A percentile compares a stretch with the other conserved stretches of the same genome.
Conservation (phyloP, 1,140 invertebrate genomes). For the Drosophila athabasca region DNA sequence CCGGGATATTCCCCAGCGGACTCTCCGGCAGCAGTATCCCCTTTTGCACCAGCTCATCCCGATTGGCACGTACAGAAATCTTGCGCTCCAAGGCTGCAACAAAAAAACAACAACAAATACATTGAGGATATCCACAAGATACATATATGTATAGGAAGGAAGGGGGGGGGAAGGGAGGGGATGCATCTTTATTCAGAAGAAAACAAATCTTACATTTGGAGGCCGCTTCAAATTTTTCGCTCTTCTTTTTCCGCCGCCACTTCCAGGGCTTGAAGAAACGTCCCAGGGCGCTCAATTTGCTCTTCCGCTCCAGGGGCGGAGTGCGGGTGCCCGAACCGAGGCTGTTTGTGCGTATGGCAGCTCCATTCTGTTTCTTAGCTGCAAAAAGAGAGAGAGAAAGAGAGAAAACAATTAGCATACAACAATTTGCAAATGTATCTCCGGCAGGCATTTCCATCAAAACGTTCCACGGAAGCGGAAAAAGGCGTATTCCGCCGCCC, state of each 20-base stretch:
- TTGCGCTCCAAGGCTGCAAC: constrained; percentile 96
- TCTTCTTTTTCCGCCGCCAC: constrained; percentile 99
- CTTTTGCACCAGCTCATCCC: constrained; percentile 98
- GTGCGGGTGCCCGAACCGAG: constrained; percentile 91
- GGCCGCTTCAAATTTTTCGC: constrained; percentile 97
- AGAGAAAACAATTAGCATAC: constrained; percentile 39
- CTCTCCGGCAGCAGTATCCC: constrained; percentile 96
- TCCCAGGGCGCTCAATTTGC: constrained; percentile 96
- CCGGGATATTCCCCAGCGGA: constrained; percentile 91
- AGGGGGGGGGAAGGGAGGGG: no score
- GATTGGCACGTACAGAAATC: constrained; percentile 97
- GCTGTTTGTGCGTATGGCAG: constrained; percentile 92
- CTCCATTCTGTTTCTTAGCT: constrained; percentile 97
- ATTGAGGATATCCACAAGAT: background rate
- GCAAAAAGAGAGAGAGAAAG: constrained; percentile 84
- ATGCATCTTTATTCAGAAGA: no score
- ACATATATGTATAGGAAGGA: background rate
- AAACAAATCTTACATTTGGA: constrained; percentile 92
- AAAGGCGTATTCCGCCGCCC: constrained; percentile 14
- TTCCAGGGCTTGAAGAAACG: constrained; percentile 99
- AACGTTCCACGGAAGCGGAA: constrained; percentile 57
- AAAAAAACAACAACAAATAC: background rate
- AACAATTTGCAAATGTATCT: background rate
- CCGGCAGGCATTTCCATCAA: constrained; percentile 19
- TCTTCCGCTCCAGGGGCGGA: constrained; percentile 93